Evolutionary conservation across 2,113 vertebrate genomes (phyloP).

Genomic region (Oostethus manadensis): DNA sequence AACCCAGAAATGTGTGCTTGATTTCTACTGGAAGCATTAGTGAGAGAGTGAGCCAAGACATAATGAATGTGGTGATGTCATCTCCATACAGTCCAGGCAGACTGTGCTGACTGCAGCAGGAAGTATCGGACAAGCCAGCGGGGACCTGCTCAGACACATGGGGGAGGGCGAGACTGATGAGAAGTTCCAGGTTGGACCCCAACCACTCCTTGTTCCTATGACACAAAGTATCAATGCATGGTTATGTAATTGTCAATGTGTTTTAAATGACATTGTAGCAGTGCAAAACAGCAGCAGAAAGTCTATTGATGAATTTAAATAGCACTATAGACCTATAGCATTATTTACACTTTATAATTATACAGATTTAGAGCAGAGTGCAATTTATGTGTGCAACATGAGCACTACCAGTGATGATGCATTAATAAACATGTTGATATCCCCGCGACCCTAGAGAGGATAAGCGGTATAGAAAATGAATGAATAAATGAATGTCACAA

Average conservation of each 20-base stretch:
- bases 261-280: too few species aligned
- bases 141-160: conserved; percentile 94
- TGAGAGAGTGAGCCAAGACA: conserved; percentile 27
- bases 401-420: neutral
- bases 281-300: too few species aligned
- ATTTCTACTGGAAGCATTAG: conserved; percentile 18
- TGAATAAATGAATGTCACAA: neutral
- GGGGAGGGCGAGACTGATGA: conserved; percentile 97
- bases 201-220: conserved; percentile 52
- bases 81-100: conserved; percentile 84
- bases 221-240: conserved; percentile 46
- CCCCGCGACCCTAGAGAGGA: too few species aligned
- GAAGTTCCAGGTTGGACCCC: conserved; percentile 85
- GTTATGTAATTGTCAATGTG: conserved; percentile 30
- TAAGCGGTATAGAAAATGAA: too few species aligned
- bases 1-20: conserved; percentile 36
- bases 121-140: conserved; percentile 95
- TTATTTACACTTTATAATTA: too few species aligned
- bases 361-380: too few species aligned
- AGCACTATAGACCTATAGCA: too few species aligned
- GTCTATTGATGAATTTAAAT: too few species aligned
- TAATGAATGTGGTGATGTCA: conserved; percentile 58
- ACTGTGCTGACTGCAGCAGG: conserved; percentile 95
- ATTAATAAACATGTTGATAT: neutral
- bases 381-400: too few species aligned